Conservation (phyloP, 1,140 invertebrate genomes). For the Galleria mellonella region DNA sequence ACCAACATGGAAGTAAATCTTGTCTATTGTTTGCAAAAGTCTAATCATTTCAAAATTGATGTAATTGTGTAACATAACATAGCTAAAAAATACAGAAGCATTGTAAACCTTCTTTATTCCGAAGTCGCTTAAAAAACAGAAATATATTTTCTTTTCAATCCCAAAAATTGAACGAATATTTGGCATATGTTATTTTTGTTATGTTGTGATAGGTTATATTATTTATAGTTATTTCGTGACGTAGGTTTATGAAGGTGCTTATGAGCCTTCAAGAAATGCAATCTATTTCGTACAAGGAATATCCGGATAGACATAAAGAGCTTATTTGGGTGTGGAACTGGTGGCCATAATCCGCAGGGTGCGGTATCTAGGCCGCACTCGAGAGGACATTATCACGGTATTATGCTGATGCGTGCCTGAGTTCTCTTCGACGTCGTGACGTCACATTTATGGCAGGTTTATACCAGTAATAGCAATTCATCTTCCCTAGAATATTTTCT, state of each 20-base stretch:
- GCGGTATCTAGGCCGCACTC: constrained; percentile 35
- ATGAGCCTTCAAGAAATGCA: constrained; percentile 7
- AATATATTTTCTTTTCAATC: too few relatives aligned
- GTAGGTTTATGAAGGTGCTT: neutral
- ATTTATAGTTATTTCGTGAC: neutral
- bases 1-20: too few relatives aligned
- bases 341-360: constrained; percentile 53
- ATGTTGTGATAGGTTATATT: neutral
- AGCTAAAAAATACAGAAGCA: too few relatives aligned
- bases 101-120: too few relatives aligned
- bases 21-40: too few relatives aligned
- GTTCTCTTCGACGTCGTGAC: constrained; percentile 20
- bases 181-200: neutral
- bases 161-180: too few relatives aligned
- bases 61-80: too few relatives aligned
- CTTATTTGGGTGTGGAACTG: constrained; percentile 43
- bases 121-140: too few relatives aligned
- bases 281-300: constrained; percentile 19
- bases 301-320: constrained; percentile 25
- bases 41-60: too few relatives aligned
- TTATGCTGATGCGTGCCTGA: constrained; percentile 45
- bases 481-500: neutral
- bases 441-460: constrained; percentile 28
- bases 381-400: constrained; percentile 47
- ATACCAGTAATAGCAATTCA: constrained; percentile 23